phyloP scores from a whole-genome alignment of 2,113 vertebrate species.

The Pyxicephalus adspersus region DNA sequence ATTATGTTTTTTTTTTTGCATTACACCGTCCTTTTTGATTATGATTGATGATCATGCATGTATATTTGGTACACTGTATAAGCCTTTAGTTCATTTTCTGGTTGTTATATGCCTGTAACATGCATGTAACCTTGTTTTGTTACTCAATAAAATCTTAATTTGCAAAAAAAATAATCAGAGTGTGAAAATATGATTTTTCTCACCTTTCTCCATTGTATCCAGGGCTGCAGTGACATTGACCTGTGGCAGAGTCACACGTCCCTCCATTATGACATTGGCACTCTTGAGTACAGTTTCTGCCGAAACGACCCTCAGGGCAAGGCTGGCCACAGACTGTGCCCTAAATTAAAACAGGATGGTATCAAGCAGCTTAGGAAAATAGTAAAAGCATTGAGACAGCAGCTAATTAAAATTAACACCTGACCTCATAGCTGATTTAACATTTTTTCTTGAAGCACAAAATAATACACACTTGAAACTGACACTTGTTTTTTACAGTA shows the following conservation, averaged over 20 bases:
- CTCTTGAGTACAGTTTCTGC: constrained; percentile 92
- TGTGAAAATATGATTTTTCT: constrained; percentile 55
- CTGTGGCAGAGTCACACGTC: constrained; percentile 76
- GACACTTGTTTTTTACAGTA: not conserved
- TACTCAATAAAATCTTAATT: no score
- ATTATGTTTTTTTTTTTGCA: no score
- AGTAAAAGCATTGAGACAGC: constrained; percentile 20
- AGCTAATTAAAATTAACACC: constrained; percentile 44
- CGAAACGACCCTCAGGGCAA: constrained; percentile 88
- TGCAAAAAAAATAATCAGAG: no score
- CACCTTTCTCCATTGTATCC: constrained; percentile 92
- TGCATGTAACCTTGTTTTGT: no score
- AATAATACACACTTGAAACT: not conserved
- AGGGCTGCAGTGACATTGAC: constrained; percentile 87
- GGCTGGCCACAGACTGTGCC: constrained; percentile 95
- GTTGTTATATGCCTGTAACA: no score
- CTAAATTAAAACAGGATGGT: constrained; percentile 71
- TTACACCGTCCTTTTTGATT: no score
- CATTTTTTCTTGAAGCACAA: not conserved
- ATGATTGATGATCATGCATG: no score
- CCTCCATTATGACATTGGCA: constrained; percentile 96
- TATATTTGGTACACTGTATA: no score
- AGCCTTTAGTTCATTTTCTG: no score
- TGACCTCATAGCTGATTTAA: constrained; percentile 14
- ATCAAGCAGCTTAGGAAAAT: constrained; percentile 55